These are phyloP conservation scores for Myiothlypis coronata DNA, from an alignment of 2,797 vertebrate species.

Conservation along the genomic window DNA sequence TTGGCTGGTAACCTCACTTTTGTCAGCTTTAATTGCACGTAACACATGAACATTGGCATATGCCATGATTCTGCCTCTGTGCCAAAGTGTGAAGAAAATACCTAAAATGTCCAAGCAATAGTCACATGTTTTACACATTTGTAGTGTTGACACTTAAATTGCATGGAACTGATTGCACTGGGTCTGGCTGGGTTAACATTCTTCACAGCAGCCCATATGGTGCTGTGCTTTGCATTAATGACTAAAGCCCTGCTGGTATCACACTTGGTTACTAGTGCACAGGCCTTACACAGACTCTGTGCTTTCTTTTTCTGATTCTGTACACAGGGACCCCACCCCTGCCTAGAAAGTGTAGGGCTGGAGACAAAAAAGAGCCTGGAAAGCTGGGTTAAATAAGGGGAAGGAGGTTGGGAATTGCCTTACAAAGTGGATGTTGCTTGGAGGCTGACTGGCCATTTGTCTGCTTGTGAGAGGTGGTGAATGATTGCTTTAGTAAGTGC, in stretches of 20 bases:
- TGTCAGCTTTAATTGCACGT: neutral
- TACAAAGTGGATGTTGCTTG: neutral
- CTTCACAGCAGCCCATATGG: neutral
- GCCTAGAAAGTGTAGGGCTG: fast-evolving
- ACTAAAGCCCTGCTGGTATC: neutral
- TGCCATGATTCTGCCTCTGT: neutral
- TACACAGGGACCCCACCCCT: fast-evolving
- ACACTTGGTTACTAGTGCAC: neutral
- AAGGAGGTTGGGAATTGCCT: fast-evolving
- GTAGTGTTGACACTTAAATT: neutral
- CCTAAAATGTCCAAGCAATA: neutral
- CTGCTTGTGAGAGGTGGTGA: neutral
- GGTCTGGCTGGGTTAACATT: neutral
- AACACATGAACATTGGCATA: neutral
- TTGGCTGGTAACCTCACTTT: neutral
- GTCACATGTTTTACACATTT: neutral
- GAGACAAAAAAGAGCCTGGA: neutral
- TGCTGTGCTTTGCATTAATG: neutral
- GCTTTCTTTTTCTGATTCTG: neutral
- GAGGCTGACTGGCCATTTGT: neutral
- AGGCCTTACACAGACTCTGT: neutral
- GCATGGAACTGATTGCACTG: neutral
- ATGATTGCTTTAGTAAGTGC: neutral
- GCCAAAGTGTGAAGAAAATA: neutral
- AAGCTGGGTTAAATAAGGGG: neutral